Evolutionary conservation across 2,113 vertebrate genomes (phyloP), one percentile per base, ranked within the genome.

Genomic region (Barbus barbus): DNA sequence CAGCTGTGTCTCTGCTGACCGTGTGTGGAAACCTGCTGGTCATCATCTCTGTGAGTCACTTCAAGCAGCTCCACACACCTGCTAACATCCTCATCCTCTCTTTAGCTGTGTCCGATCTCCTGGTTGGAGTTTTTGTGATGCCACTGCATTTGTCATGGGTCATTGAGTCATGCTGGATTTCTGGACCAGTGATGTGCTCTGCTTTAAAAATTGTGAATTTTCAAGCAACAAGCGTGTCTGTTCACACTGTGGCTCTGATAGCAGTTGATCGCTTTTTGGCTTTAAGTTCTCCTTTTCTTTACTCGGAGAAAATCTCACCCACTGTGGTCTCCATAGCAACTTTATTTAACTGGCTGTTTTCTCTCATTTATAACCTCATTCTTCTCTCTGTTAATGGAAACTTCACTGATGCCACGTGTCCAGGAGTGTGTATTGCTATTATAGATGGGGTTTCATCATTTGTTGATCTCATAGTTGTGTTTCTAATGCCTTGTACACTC

Each of bases 101-200:
- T 33, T 65, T 91, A 82, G 90, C 90, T 6, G 58, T 84, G 24
- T 86, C 88, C 0, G 89, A 89, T 75, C 63, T 89, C 18, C 79
- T 88, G 22, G 53, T 91, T 0, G 90, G 90, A 58, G 46, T 83
- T 7, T 76, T 95, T 33, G 82, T 95, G 74, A 96, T 96, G 95
- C 95, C 96, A 14, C 95, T 91, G 22, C 94, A 73, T 24, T 86
- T 88, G 16, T 75, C 65, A 1, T 65, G 69, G 71, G 36, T 88
- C 4, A 84, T 88, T 8, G 86, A 88, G 58, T 77, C 87, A 2
- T 87, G 86, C 20, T 90, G 86, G 89, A 78, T 26, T 18, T 82
- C 86, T 33, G 85, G 88, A 1, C 18, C 36, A 0, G 5, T 80
- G 5, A 83, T 88, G 44, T 90, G 88, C 28, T 67, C 78, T 1